Base-by-base conservation (phyloP, 2,113 vertebrate species). In the Lagopus leucura region DNA sequence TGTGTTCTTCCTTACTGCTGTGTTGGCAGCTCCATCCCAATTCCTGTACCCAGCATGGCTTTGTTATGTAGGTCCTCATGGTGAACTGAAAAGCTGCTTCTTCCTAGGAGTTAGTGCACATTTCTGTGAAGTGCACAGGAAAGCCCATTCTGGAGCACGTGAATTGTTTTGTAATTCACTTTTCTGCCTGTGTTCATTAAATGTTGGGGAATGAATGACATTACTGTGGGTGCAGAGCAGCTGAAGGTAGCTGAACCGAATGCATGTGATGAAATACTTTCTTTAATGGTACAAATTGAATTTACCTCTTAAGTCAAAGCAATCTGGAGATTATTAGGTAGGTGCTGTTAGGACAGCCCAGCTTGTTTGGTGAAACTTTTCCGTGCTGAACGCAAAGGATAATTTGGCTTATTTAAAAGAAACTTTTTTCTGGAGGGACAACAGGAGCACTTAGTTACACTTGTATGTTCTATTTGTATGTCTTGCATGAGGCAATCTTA, bases 101-200 rank as follows among this genome's bases (percentile, higher is more conserved):
- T 74, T 45, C n/a, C 20, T 16, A 20, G 61, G 42, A 13, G 11
- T 45, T 30, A 9, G 42, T 52, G 43, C 10, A 40, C 27, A 6
- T 19, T 76, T 27, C 58, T 36, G 47, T 16, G 9, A 74, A 81
- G 63, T 15, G 13, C n/a, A 6, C 34, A 32, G 12, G 11, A 8
- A 71, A 38, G 45, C 32, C 16, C 20, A 2, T 0, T 7, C 16
- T 8, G 11, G 7, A 11, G 13, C 22, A n/a, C 3, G 2, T 2
- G 28, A 27, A 24, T 24, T 30, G 15, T 47, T 77, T 40, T 25
- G 28, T 75, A 4, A 2, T 4, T 60, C 50, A 16, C 15, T 24
- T 43, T 40, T 24, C 73, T 90, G 47, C 17, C 25, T 34, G 0
- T 18, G 8, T 77, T 81, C 43, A 77, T 25, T 52, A 67, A 84